Base-by-base conservation (phyloP, 2,797 vertebrate species). In the Anguilla obscura region DNA sequence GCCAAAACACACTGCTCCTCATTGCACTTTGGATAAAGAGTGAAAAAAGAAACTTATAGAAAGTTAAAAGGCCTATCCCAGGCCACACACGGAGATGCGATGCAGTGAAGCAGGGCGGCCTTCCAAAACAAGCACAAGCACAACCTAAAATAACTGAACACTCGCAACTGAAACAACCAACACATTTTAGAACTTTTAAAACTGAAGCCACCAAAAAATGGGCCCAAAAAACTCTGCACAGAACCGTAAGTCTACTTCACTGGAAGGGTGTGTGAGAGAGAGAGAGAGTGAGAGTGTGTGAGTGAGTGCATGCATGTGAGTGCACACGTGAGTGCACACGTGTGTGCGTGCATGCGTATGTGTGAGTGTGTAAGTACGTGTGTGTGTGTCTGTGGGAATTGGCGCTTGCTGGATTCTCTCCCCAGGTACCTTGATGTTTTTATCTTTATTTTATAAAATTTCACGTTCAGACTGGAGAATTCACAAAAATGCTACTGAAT, bases 61-160 rank as follows among this genome's bases (percentile, higher is more conserved):
- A 45, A 79, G 74, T 79, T 18, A 40, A 45, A 79, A 79, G 33
- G 4, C 74, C 74, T 36, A 3, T 85, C 87, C 63, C 48, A 56
- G 87, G 82, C 87, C 87, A 87, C 87, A 87, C 87, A 87, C 52
- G 50, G 52, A 76, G 83, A 36, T 85, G 54, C 10, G 12, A 36
- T 10, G 24, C 79, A 82, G 79, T 50, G 40, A 50, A 48, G 40
- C 45, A 50, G 79, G 79, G 79, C 40, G 21, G 12, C 45, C 7
- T 48, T 82, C 79, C 79, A 82, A 50, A 82, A 50, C 40, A 82
- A 82, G 79, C 79, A 82, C 18, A 50, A 50, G 79, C 50, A 82
- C 40, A 82, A 82, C 79, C 21, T 82, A 82, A 50, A 82, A 82
- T 82, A 82, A 82, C 79, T 12, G 79, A 82, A 50, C 24, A 82